phyloP scores from a whole-genome alignment of 2,888 invertebrate genomes.

The Brenthis hecate region DNA sequence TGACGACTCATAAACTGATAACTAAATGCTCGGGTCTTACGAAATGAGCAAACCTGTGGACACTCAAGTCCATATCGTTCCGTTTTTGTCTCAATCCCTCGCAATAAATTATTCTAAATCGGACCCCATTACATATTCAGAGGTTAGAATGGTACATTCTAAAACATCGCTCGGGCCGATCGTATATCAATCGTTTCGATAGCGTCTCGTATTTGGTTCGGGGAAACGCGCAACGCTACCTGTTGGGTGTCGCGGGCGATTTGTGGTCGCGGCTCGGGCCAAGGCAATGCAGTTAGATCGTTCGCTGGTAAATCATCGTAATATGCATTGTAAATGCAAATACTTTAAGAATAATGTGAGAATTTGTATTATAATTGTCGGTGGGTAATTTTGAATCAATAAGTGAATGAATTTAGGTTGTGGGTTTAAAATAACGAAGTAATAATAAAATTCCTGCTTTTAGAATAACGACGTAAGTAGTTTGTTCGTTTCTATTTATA shows the following conservation, averaged over 20 bases:
- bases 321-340: neutral
- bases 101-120: conserved; percentile 79
- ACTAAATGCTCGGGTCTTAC: neutral
- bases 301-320: conserved; percentile 15
- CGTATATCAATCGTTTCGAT: conserved; percentile 79
- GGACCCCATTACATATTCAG: conserved; percentile 80
- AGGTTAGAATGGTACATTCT: conserved; percentile 71
- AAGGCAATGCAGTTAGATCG: conserved; percentile 4
- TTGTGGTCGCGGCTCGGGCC: conserved; percentile 50
- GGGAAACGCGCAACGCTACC: conserved; percentile 74
- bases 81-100: conserved; percentile 73
- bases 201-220: conserved; percentile 64
- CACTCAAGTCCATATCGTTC: conserved; percentile 48
- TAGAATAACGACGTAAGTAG: too few species aligned
- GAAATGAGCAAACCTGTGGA: neutral
- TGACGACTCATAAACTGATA: neutral
- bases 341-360: too few species aligned
- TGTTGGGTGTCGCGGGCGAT: conserved; percentile 64
- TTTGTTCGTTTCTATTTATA: too few species aligned
- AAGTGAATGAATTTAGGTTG: too few species aligned
- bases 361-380: neutral
- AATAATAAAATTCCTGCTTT: too few species aligned
- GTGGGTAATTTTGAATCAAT: too few species aligned
- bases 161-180: conserved; percentile 70
- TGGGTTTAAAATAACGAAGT: too few species aligned